A percentile compares a stretch with the other conserved stretches of the same genome.
Conservation (phyloP, 2,797 vertebrate species). For the Urosaurus nigricauda region DNA sequence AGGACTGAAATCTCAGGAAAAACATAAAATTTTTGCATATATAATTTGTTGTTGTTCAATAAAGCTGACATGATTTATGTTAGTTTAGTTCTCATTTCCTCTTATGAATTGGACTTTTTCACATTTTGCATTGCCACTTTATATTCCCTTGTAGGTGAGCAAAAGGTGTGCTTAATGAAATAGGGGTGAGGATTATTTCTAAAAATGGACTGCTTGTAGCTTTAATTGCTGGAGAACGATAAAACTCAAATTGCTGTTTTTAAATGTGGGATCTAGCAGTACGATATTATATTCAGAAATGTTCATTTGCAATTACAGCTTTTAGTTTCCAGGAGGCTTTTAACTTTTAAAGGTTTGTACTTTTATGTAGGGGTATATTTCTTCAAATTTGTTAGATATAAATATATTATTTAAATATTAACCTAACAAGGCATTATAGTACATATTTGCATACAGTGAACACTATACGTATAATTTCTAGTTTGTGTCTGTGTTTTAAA, state of each 20-base stretch:
- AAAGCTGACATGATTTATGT: slow-evolving; percentile 50
- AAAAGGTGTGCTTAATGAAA: slow-evolving; percentile 51
- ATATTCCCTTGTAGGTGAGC: slow-evolving; percentile 63
- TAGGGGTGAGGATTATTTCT: slow-evolving; percentile 62
- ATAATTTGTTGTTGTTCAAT: slow-evolving; percentile 49
- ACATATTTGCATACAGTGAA: slow-evolving; percentile 5
- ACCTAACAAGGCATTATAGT: fast-evolving
- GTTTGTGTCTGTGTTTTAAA: too few relatives aligned
- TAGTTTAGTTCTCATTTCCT: slow-evolving; percentile 48
- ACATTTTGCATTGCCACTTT: slow-evolving; percentile 61
- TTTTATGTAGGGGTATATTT: slow-evolving; percentile 44
- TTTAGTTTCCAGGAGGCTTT: slow-evolving; percentile 45
- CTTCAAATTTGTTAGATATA: slow-evolving; percentile 40
- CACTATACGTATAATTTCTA: slow-evolving; percentile 15
- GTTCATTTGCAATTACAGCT: slow-evolving; percentile 53
- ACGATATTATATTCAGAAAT: slow-evolving; percentile 40
- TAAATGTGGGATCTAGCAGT: slow-evolving; percentile 26
- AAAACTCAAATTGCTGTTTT: slow-evolving; percentile 53
- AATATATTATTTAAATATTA: background rate
- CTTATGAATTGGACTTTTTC: slow-evolving; percentile 43
- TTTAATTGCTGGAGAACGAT: slow-evolving; percentile 64
- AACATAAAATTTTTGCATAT: slow-evolving; percentile 43
- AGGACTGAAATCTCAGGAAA: slow-evolving; percentile 16
- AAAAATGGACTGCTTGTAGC: slow-evolving; percentile 68
- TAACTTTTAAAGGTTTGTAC: slow-evolving; percentile 27